A percentile compares a stretch with the other conserved stretches of the same genome.
Conservation (phyloP, 2,888 invertebrate species). For the Ormia ochracea region DNA sequence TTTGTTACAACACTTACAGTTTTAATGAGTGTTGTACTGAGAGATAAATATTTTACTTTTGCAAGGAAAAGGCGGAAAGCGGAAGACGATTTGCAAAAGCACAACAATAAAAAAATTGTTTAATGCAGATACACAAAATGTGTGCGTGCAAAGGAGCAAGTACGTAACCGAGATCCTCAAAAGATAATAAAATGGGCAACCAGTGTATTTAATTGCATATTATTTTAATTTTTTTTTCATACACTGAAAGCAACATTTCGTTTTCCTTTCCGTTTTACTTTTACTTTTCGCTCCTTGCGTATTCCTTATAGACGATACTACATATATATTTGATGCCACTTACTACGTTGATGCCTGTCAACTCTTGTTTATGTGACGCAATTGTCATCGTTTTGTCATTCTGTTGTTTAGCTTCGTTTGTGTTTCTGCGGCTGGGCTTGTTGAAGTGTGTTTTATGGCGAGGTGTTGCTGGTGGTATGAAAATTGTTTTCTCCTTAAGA, state of each 20-base stretch:
- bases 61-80: no score
- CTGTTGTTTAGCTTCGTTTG: background rate
- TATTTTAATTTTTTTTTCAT: no score
- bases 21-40: no score
- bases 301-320: background rate
- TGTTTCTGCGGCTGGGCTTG: background rate
- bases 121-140: no score
- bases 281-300: background rate
- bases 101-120: no score
- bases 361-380: slow-evolving; percentile 28
- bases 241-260: background rate
- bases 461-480: background rate
- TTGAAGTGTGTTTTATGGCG: background rate
- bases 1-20: no score
- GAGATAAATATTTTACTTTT: no score
- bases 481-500: background rate
- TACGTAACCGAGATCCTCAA: no score
- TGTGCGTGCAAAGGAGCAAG: no score
- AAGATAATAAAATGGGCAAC: no score
- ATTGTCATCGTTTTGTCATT: slow-evolving; percentile 46
- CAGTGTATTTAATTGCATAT: no score
- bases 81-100: no score
- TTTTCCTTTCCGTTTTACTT: background rate
- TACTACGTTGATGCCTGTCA: slow-evolving; percentile 37
- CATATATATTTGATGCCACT: slow-evolving; percentile 37